Percentiles rank a stretch among this genome's conserved stretches.
Evolutionary conservation across 2,888 invertebrate genomes (phyloP).

Genomic region (Phyllotreta cruciferae): DNA sequence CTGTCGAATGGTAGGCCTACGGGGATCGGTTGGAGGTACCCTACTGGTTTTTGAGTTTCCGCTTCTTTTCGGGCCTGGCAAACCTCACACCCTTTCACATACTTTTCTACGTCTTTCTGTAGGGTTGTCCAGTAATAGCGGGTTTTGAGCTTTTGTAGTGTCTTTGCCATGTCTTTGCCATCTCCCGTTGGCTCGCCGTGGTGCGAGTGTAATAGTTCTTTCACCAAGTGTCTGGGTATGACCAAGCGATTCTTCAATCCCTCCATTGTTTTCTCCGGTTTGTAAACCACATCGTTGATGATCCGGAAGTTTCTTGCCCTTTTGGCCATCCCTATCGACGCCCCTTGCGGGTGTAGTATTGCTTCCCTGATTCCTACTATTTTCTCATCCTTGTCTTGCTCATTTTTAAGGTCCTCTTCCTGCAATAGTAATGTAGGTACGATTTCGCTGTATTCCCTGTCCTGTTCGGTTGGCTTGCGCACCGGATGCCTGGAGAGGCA

Average conservation of each 20-base stretch:
- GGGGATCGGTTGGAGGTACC: constrained; percentile 28
- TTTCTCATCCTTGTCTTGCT: background rate
- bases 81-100: constrained; percentile 33
- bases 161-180: constrained; percentile 40
- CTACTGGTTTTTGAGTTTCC: too few relatives aligned
- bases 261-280: background rate
- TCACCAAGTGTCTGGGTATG: constrained; percentile 34
- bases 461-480: background rate
- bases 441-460: background rate
- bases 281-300: background rate
- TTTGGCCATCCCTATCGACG: background rate
- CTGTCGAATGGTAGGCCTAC: constrained; percentile 32
- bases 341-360: background rate
- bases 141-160: constrained; percentile 36
- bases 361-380: background rate
- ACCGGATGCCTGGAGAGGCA: background rate
- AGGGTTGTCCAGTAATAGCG: constrained; percentile 39
- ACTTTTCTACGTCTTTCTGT: constrained; percentile 36
- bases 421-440: background rate
- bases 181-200: constrained; percentile 28
- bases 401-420: background rate
- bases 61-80: too few relatives aligned
- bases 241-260: constrained; percentile 38
- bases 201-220: constrained; percentile 39
- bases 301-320: constrained; percentile 1